Conservation (phyloP, 2,113 vertebrate genomes). For the Sarotherodon lohbergeri region DNA sequence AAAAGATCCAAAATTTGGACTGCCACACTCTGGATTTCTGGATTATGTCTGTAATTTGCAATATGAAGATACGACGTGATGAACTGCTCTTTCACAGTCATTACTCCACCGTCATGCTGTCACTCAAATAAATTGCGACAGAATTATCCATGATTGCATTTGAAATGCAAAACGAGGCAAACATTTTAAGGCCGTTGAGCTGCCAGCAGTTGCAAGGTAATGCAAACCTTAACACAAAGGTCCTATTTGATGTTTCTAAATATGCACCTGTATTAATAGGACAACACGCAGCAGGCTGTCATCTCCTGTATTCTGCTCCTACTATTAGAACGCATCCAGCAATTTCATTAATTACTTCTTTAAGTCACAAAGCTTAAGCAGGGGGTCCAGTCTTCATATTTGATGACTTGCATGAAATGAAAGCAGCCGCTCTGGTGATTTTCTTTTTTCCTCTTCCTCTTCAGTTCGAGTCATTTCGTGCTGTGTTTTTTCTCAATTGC, state of each 20-base stretch:
- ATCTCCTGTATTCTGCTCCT: background rate
- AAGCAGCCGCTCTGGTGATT: background rate
- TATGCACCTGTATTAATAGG: conserved; percentile 33
- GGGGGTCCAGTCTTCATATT: conserved; percentile 13
- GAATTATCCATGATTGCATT: conserved; percentile 71
- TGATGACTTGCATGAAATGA: conserved; percentile 24
- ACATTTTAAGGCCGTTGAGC: conserved; percentile 23
- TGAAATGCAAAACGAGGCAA: conserved; percentile 66
- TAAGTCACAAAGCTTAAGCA: conserved; percentile 36
- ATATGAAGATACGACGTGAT: conserved; percentile 29
- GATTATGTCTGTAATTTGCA: conserved; percentile 5
- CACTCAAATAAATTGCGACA: conserved; percentile 59
- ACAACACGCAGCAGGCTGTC: conserved; percentile 19
- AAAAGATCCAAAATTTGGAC: background rate
- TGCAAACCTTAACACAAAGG: conserved; percentile 28
- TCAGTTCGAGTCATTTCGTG: conserved; percentile 5
- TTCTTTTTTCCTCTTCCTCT: background rate
- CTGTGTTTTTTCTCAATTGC: conserved; percentile 5
- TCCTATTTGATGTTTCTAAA: conserved; percentile 50
- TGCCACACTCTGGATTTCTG: background rate
- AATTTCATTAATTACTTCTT: conserved; percentile 57
- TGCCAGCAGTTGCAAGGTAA: conserved; percentile 10
- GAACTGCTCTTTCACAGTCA: conserved; percentile 35
- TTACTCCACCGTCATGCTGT: conserved; percentile 47
- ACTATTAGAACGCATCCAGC: conserved; percentile 39